These are phyloP conservation scores for Alitta virens DNA, from an alignment of 2,888 invertebrate genomes.

Conservation along the genomic window DNA sequence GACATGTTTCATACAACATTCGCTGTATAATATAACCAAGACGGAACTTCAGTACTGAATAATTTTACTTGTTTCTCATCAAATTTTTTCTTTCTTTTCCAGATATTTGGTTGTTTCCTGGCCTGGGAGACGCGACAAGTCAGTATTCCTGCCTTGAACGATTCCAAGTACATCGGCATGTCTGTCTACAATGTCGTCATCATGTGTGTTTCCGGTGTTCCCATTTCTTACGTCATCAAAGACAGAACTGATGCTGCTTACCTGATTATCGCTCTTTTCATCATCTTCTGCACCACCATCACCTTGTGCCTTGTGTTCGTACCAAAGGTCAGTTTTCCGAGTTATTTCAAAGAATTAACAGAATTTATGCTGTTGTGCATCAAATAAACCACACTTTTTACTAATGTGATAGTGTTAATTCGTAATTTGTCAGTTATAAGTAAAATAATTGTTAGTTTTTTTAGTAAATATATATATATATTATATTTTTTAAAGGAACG, in stretches of 20 bases:
- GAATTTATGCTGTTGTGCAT: too few relatives aligned
- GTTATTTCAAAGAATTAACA: too few relatives aligned
- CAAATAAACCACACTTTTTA: too few relatives aligned
- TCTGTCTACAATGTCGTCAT: conserved; percentile 98
- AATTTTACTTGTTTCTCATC: too few relatives aligned
- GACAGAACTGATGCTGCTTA: conserved; percentile 97
- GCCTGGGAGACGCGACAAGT: conserved; percentile 99
- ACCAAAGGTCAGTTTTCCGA: conserved; percentile 82
- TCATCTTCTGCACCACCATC: conserved; percentile 97
- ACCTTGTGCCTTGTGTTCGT: conserved; percentile 97
- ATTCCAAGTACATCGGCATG: conserved; percentile 96
- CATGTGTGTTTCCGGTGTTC: conserved; percentile 97
- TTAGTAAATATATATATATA: too few relatives aligned
- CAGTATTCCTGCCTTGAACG: conserved; percentile 96
- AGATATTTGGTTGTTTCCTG: conserved; percentile 98
- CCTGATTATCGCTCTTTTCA: conserved; percentile 93
- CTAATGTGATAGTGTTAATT: too few relatives aligned
- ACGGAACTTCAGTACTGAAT: too few relatives aligned
- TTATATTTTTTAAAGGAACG: too few relatives aligned
- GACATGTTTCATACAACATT: too few relatives aligned
- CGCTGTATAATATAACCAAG: too few relatives aligned
- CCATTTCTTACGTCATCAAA: conserved; percentile 88
- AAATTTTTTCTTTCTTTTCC: conserved; percentile 31
- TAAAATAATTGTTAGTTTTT: too few relatives aligned
- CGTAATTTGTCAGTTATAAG: too few relatives aligned